Conservation (phyloP, 2,113 vertebrate species). For the Pampusana beccarii region DNA sequence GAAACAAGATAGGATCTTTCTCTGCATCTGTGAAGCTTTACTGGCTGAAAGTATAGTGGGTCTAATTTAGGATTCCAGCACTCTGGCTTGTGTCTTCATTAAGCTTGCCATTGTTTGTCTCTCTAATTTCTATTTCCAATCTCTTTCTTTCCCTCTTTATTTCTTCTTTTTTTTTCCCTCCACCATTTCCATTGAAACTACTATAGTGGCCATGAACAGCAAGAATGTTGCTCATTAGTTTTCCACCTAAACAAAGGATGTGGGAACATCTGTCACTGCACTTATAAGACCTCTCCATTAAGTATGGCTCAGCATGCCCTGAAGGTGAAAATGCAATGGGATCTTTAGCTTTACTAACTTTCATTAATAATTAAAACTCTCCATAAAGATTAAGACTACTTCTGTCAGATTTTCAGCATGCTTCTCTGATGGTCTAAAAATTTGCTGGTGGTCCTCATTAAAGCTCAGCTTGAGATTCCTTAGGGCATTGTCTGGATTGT, state of each 20-base stretch:
- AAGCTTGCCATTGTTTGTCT: conserved; percentile 13
- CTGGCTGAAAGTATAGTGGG: neutral
- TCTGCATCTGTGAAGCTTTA: conserved; percentile 28
- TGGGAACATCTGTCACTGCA: conserved; percentile 69
- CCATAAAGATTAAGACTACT: neutral
- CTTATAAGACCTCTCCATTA: conserved; percentile 67
- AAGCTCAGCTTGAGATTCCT: neutral
- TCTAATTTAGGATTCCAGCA: neutral
- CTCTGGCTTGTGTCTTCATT: neutral
- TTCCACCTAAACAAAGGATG: conserved; percentile 7
- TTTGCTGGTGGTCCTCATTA: neutral
- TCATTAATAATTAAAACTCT: neutral
- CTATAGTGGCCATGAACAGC: neutral
- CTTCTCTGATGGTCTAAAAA: neutral
- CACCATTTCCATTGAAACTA: neutral
- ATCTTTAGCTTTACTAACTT: neutral
- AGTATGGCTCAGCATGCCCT: neutral
- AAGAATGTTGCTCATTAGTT: conserved; percentile 29
- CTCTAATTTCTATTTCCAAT: neutral
- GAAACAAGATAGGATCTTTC: conserved; percentile 37
- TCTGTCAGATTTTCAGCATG: neutral
- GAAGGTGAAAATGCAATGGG: neutral
- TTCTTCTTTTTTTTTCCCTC: neutral
- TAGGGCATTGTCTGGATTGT: neutral
- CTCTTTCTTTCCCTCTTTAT: neutral